Percentiles rank a stretch among this genome's conserved stretches.
These are phyloP conservation scores for Darevskia mixta DNA, from an alignment of 2,797 vertebrate species.

Conservation along the genomic window DNA sequence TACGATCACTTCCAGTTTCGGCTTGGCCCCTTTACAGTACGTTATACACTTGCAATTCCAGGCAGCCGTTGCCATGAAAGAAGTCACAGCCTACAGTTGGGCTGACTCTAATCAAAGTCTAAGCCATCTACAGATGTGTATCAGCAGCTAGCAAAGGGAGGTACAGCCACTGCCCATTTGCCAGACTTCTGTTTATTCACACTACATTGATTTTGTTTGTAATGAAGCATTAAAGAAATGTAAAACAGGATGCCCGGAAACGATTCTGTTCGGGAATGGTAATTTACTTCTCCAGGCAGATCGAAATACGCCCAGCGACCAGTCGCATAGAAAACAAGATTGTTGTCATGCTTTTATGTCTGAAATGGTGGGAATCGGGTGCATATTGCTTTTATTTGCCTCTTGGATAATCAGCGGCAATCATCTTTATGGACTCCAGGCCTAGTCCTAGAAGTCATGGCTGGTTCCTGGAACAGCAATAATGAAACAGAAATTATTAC, in stretches of 20 bases:
- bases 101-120: constrained; percentile 55
- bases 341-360: background rate
- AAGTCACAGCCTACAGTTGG: constrained; percentile 33
- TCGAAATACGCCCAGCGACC: background rate
- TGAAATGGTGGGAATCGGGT: constrained; percentile 8
- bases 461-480: background rate
- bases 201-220: constrained; percentile 59
- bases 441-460: background rate
- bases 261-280: constrained; percentile 37
- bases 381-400: constrained; percentile 33
- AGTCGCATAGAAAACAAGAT: background rate
- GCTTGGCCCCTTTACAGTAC: background rate
- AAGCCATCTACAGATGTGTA: background rate
- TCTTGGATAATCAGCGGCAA: background rate
- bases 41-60: background rate
- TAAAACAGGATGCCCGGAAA: constrained; percentile 12
- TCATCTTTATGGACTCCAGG: constrained; percentile 33
- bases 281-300: constrained; percentile 20
- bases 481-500: constrained; percentile 19
- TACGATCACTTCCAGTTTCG: constrained; percentile 35
- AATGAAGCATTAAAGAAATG: constrained; percentile 56
- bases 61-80: constrained; percentile 6
- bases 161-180: constrained; percentile 55
- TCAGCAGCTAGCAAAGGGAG: constrained; percentile 24
- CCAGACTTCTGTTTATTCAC: constrained; percentile 51